phyloP scores from a whole-genome alignment of 2,888 invertebrate species.

The Cataglyphis rosenhaueri region DNA sequence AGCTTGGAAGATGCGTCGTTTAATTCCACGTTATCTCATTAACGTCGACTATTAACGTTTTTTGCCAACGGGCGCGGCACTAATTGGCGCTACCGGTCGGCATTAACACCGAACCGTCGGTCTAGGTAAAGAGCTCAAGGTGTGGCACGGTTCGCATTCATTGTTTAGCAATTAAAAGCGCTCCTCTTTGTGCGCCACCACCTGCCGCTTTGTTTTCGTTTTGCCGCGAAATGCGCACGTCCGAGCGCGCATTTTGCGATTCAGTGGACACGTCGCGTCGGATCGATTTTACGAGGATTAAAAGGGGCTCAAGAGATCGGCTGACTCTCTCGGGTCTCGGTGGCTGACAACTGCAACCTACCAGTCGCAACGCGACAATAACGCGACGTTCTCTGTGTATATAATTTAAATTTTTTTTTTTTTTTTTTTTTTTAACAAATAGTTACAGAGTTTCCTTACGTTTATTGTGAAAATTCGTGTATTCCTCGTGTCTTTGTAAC shows the following conservation, averaged over 20 bases:
- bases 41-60: conserved; percentile 32
- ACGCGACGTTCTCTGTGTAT: background rate
- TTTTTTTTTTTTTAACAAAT: background rate
- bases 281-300: conserved; percentile 23
- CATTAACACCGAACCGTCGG: conserved; percentile 71
- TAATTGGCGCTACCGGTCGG: conserved; percentile 60
- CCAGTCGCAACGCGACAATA: conserved; percentile 1
- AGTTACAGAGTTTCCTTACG: background rate
- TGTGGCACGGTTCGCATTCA: conserved; percentile 78
- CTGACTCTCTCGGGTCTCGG: background rate
- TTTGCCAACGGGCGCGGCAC: conserved; percentile 47
- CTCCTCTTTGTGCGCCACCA: conserved; percentile 79
- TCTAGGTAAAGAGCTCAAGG: conserved; percentile 79
- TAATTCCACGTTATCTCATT: conserved; percentile 39
- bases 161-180: conserved; percentile 85
- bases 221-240: conserved; percentile 69
- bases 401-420: background rate
- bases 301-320: conserved; percentile 25
- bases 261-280: conserved; percentile 82
- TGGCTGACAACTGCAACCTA: background rate
- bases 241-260: conserved; percentile 80
- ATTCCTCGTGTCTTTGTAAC: background rate
- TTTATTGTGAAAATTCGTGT: background rate
- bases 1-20: conserved; percentile 9
- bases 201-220: conserved; percentile 82